phyloP scores from a whole-genome alignment of 2,113 vertebrate genomes.

The Solea senegalensis region DNA sequence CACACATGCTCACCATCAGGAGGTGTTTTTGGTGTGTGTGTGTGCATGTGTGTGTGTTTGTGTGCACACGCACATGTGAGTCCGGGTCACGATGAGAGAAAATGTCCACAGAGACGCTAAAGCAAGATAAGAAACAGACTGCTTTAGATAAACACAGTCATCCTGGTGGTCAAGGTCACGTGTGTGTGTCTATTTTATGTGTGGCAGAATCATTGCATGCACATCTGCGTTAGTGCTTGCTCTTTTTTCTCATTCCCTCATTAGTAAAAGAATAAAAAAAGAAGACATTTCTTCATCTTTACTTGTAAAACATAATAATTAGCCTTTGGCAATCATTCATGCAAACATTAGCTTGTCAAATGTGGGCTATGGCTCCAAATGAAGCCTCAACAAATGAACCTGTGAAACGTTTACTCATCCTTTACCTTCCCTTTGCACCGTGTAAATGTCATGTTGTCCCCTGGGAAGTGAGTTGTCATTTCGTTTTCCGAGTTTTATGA shows the following conservation, averaged over 20 bases:
- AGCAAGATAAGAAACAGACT: slow-evolving; percentile 66
- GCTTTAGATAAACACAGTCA: slow-evolving; percentile 58
- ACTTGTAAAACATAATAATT: slow-evolving; percentile 9
- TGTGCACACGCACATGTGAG: slow-evolving; percentile 23
- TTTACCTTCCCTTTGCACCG: background rate
- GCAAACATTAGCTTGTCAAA: slow-evolving; percentile 3
- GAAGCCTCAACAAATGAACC: slow-evolving; percentile 14
- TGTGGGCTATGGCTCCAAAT: slow-evolving; percentile 13
- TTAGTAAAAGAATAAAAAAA: slow-evolving; percentile 25
- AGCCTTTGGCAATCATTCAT: slow-evolving; percentile 11
- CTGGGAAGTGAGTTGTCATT: too few species aligned
- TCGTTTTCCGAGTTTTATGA: too few species aligned
- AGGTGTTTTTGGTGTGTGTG: slow-evolving; percentile 36
- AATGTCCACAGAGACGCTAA: slow-evolving; percentile 50
- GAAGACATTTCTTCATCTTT: slow-evolving; percentile 7
- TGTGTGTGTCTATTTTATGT: slow-evolving; percentile 1
- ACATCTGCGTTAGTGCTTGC: slow-evolving; percentile 47
- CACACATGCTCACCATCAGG: background rate
- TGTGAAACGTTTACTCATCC: background rate
- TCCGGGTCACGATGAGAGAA: slow-evolving; percentile 56
- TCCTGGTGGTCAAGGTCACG: slow-evolving; percentile 57
- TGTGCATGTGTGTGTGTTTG: background rate
- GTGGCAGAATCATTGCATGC: slow-evolving; percentile 29
- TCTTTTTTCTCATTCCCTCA: background rate
- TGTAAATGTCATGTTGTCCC: too few species aligned